Evolutionary conservation across 2,888 invertebrate genomes (phyloP), one percentile per base, ranked within the genome.

Genomic region (Drosophila phalerata): DNA sequence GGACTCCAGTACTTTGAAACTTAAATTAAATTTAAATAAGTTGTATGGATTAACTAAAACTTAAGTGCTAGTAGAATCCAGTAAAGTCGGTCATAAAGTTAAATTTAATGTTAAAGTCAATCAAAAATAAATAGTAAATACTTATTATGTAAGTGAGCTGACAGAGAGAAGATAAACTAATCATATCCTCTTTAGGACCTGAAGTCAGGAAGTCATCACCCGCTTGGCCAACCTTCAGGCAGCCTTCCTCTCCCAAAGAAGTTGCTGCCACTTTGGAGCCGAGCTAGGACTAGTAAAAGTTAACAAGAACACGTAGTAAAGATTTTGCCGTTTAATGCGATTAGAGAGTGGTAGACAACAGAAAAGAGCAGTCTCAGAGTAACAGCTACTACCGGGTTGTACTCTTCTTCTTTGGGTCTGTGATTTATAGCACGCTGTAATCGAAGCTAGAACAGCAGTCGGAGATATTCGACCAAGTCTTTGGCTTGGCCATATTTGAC

Each of bases 281-380:
- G 13, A 8, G 17, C 19, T 28, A 48, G 13, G 57, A 47, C 66
- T 57, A 62, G 77, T 65, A 73, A 58, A 86, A 79, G 85, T 88
- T 88, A 84, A 87, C 85, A 86, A 77, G 85, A 79, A 79, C 84
- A 89, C 89, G 84, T 85, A 88, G 81, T 81, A 73, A 66, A 79
- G 87, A 87, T 87, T 83, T 81, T 79, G 70, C 73, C 74, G 62
- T 79, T 85, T 86, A 89, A 88, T 88, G 89, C 87, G 84, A 84
- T 89, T 88, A 87, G 72, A 83, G 72, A 49, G 34, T 69, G 81
- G 79, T 48, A 73, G 73, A 68, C 67, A 82, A 55, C 67, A 68
- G 71, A 32, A 65, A 62, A 25, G 51, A 55, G 15, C 47, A 34
- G 15, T 34, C 2, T 17, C 37, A 15, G 25, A 57, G 58, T 40